Base-by-base conservation (phyloP, 23 tunicate genomes). In the Botrylloides violaceus region DNA sequence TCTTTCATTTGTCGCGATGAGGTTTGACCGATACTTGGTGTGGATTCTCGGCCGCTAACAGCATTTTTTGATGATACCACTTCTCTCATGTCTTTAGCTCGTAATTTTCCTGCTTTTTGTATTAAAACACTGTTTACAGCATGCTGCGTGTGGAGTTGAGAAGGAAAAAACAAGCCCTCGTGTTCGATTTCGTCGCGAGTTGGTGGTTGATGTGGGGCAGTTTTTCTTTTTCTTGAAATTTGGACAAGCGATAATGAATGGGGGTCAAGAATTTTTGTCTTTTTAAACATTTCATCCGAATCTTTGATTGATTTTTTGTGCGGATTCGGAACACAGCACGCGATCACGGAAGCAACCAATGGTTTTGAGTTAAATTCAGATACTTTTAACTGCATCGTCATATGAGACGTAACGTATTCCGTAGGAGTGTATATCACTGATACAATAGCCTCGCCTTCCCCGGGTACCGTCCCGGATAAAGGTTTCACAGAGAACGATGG, bases 291-390 rank as follows among this genome's bases (percentile, higher is more conserved):
- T 7, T 87, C 95, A 55, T 87, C 95, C 63, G 77, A 58, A 49
- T 87, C 86, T 80, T 57, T 81, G 23, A 87, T 71, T 29, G 86
- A 87, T 35, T 80, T 87, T 32, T 35, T 32, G 19, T 19, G 56
- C 59, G 25, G 35, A 20, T 4, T 49, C 33, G 86, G 86, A 2
- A 77, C 28, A 61, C 96, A 88, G 57, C 84, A 73, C 2, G 85
- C 96, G 12, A 83, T 82, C 64, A 88, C 83, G 57, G 75, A 70
- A 78, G 87, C 77, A 28, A 36, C 38, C 49, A 81, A 36, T 3
- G 96, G 96, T 58, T 66, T 68, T 21, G 88, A 70, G 71, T 79
- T 79, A 49, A 88, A 88, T 64, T 88, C 87, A 2, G 96, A 88
- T 12, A 79, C 70, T 33, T 60, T 58, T 29, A 88, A 77, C 37